These are phyloP conservation scores for Lathamus discolor DNA, from an alignment of 2,113 vertebrate genomes.

Conservation along the genomic window DNA sequence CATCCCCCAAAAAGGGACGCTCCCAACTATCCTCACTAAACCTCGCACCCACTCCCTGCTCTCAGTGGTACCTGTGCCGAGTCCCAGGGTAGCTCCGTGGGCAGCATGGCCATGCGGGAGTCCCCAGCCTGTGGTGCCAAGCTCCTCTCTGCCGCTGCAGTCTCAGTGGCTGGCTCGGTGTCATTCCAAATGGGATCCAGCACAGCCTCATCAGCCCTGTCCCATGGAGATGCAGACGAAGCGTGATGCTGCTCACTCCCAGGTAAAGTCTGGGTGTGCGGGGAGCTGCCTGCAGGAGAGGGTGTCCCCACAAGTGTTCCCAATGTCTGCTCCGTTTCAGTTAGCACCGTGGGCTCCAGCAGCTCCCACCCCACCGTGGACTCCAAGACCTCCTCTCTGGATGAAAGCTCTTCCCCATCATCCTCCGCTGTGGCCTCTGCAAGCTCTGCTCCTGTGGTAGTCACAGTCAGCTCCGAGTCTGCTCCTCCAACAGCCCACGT, in stretches of 20 bases:
- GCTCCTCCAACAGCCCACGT: background rate
- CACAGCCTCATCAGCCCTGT: background rate
- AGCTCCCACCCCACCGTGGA: background rate
- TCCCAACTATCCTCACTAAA: background rate
- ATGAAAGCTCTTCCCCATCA: slow-evolving; percentile 17
- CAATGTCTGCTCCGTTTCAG: background rate
- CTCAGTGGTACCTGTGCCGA: slow-evolving; percentile 70
- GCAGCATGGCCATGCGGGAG: background rate
- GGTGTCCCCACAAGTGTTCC: background rate
- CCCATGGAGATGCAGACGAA: slow-evolving; percentile 2
- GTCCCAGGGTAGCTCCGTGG: slow-evolving; percentile 71
- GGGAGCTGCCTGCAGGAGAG: background rate
- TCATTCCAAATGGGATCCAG: slow-evolving; percentile 28
- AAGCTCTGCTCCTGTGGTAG: background rate
- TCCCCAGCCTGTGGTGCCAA: slow-evolving; percentile 40
- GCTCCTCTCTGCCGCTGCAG: background rate
- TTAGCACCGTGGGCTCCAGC: background rate
- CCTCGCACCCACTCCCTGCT: background rate
- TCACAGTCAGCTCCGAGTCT: background rate
- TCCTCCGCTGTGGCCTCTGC: background rate
- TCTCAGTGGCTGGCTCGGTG: slow-evolving; percentile 7
- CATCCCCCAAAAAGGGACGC: fast-evolving
- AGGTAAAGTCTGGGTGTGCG: background rate
- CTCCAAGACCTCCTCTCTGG: background rate
- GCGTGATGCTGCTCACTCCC: background rate